Evolutionary conservation across 2,888 invertebrate species (phyloP).

Genomic region (Drosophila neonasuta): DNA sequence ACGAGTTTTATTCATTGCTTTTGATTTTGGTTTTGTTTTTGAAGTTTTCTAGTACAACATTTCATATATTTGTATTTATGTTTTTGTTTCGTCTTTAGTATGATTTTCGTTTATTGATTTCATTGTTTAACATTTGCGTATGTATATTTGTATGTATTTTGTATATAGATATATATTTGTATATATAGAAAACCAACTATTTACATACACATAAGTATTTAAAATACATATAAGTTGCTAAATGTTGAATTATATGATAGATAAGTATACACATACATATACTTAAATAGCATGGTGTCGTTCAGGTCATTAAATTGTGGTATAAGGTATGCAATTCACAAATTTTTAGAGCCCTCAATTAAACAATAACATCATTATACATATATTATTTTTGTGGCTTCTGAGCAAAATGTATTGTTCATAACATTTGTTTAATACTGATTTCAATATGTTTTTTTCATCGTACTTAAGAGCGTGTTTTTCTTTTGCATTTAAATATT

Average conservation of each 20-base stretch:
- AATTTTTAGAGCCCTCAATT: conserved; percentile 37
- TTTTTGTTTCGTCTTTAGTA: conserved; percentile 15
- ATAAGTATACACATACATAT: conserved; percentile 11
- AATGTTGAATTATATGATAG: conserved; percentile 28
- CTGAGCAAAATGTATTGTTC: conserved; percentile 48
- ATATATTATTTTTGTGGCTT: conserved; percentile 28
- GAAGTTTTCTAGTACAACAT: conserved; percentile 41
- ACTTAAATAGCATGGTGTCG: conserved; percentile 19
- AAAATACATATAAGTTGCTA: conserved; percentile 49
- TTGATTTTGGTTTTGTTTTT: conserved; percentile 49
- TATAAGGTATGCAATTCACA: conserved; percentile 51
- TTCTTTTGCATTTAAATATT: conserved; percentile 38
- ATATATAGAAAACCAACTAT: conserved; percentile 59
- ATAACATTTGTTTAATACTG: conserved; percentile 48
- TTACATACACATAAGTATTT: conserved; percentile 64
- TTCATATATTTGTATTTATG: conserved; percentile 25
- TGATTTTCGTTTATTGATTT: conserved; percentile 37
- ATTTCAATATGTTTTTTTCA: conserved; percentile 37
- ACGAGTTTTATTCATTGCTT: conserved; percentile 75
- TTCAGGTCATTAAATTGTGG: conserved; percentile 56
- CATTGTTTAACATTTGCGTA: conserved; percentile 48
- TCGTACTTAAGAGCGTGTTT: conserved; percentile 19
- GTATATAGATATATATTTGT: conserved; percentile 38
- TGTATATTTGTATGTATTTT: conserved; percentile 48
- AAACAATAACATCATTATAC: conserved; percentile 41